A percentile compares a stretch with the other conserved stretches of the same genome.
Evolutionary conservation across 2,113 vertebrate species (phyloP).

Genomic region (western clawed frog (Xenopus tropicalis)): DNA sequence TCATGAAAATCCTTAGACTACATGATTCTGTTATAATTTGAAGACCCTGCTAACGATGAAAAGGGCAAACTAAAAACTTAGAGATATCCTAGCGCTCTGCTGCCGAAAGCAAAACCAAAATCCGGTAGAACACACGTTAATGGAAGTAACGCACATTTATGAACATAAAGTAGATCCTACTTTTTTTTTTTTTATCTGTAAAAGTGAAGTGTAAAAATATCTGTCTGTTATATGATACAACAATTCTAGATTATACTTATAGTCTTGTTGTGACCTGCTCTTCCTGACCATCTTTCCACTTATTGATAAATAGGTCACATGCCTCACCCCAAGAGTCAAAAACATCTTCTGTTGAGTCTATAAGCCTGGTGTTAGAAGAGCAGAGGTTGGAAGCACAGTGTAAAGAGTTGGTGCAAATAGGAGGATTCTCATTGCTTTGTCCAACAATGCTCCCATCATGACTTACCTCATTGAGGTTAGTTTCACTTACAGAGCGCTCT

Average conservation of each 20-base stretch:
- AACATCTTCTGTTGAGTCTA: conserved; percentile 90
- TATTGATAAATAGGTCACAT: conserved; percentile 82
- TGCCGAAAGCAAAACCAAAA: conserved; percentile 37
- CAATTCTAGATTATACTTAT: conserved; percentile 61
- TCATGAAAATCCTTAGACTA: too few relatives aligned
- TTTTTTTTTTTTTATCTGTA: conserved; percentile 47
- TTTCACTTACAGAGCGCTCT: conserved; percentile 81
- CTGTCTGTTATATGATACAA: conserved; percentile 52
- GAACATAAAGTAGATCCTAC: conserved; percentile 48
- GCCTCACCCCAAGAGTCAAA: conserved; percentile 90
- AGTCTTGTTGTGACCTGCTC: conserved; percentile 91
- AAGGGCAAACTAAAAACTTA: conserved; percentile 8
- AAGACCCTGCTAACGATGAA: conserved; percentile 26
- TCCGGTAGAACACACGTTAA: conserved; percentile 31
- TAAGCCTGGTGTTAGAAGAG: conserved; percentile 88
- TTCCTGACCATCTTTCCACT: conserved; percentile 85
- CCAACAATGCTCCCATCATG: conserved; percentile 65
- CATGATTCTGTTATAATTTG: background rate
- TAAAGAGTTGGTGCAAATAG: conserved; percentile 85
- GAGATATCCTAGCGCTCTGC: conserved; percentile 23
- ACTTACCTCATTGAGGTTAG: conserved; percentile 84
- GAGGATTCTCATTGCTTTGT: conserved; percentile 75
- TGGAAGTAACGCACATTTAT: conserved; percentile 25
- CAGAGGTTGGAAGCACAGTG: conserved; percentile 93
- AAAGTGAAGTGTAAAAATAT: conserved; percentile 54